Evolutionary conservation across 2,888 invertebrate species (phyloP).

Genomic region (Amaurobius ferox): DNA sequence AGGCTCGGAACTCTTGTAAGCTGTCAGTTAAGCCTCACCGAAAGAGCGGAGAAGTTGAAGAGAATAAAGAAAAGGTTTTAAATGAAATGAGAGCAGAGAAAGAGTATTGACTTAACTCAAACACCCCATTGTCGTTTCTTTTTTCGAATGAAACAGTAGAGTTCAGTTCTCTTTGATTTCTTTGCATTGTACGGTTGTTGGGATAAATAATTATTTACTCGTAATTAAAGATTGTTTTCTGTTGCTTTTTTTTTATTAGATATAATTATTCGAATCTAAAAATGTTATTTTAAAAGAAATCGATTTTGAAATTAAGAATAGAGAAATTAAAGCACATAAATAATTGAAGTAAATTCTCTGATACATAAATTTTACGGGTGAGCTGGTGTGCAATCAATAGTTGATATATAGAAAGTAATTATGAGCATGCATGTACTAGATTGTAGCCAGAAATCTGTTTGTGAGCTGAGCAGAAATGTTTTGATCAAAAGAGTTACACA

Average conservation of each 20-base stretch:
- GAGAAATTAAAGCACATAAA: too few relatives aligned
- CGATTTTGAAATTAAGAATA: too few relatives aligned
- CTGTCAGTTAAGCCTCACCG: slow-evolving; percentile 42
- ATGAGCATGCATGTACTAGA: too few relatives aligned
- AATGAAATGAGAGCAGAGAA: slow-evolving; percentile 27
- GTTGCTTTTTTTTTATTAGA: slow-evolving; percentile 8
- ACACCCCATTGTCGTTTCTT: neutral
- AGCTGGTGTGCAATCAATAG: too few relatives aligned
- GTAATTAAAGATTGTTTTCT: slow-evolving; percentile 33
- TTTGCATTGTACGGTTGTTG: slow-evolving; percentile 33
- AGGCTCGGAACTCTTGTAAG: slow-evolving; percentile 53
- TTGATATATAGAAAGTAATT: too few relatives aligned
- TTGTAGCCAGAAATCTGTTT: too few relatives aligned
- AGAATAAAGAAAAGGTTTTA: slow-evolving; percentile 24
- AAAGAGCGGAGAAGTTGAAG: slow-evolving; percentile 17
- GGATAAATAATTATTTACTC: slow-evolving; percentile 56
- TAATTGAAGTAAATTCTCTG: too few relatives aligned
- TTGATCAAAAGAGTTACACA: too few relatives aligned
- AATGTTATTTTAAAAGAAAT: too few relatives aligned
- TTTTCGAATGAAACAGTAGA: slow-evolving; percentile 19
- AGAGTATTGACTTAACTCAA: slow-evolving; percentile 27
- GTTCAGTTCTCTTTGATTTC: slow-evolving; percentile 19
- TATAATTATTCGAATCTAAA: too few relatives aligned
- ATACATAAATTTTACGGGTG: too few relatives aligned
- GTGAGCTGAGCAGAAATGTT: too few relatives aligned